Evolutionary conservation across 2,113 vertebrate species (phyloP), one percentile per base, ranked within the genome.

Genomic region (Copsychus sechellarum): DNA sequence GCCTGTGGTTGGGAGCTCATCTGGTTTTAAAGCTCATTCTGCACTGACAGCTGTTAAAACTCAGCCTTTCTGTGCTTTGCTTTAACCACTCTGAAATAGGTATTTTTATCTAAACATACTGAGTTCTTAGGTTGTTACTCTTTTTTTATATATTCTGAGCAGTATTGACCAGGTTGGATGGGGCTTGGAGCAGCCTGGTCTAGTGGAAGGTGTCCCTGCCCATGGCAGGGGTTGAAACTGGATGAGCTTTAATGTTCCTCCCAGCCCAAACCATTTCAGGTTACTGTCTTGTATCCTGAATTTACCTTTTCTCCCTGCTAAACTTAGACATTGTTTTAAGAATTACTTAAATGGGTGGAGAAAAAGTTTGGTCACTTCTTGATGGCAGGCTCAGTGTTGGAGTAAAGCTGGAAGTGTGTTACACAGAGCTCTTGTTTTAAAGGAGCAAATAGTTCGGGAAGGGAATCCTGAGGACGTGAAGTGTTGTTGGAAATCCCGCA

Each of bases 21-120:
- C 53, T 88, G 66, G 56, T 45, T 79, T 86, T 48, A 79, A 71
- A 78, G 43, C 81, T 86, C 54, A 28, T 62, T 62, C 47, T 84
- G 2, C 14, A 3, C 69, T 57, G 31, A 51, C 29, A 8, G 2
- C 84, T 38, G 43, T 14, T 78, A 53, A 78, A 77, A n/a, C 62
- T 72, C 65, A 47, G 56, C 33, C 38, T 72, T 31, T 14, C 40
- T n/a, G 19, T 45, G 64, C 31, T 73, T 73, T 2, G 0, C n/a
- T 77, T 65, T 15, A 51, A 20, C 70, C 19, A 3, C 4, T n/a
- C 29, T 40, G 45, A 64, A 84, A 60, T 3, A 62, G 40, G 14
- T 34, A 17, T 19, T 65, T 82, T 70, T 76, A 21, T 51, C 47
- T 58, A 38, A 79, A 66, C 13, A 2, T 19, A 15, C 17, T 1